Conservation (phyloP, 2,888 invertebrate species). For the Steinernema carpocapsae region DNA sequence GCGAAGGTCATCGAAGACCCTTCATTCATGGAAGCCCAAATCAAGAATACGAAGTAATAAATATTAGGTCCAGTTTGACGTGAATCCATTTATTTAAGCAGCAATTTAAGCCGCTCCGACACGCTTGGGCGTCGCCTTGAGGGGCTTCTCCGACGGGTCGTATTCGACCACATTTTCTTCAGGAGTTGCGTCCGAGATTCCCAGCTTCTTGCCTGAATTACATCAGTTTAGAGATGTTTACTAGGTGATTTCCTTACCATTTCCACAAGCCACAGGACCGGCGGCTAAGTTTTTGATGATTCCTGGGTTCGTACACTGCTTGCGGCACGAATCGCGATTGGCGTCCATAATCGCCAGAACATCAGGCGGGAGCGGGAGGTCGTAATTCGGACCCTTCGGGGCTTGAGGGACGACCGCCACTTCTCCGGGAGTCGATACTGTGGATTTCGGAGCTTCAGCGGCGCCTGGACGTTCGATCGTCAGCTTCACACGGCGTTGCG, state of each 20-base stretch:
- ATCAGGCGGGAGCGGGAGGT: conserved; percentile 48
- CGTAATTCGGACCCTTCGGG: conserved; percentile 45
- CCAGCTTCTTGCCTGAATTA: conserved; percentile 16
- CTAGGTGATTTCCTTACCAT: neutral
- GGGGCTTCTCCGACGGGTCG: conserved; percentile 52
- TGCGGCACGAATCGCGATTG: conserved; percentile 51
- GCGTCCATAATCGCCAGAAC: conserved; percentile 54
- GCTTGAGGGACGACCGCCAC: neutral
- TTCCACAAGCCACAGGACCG: neutral
- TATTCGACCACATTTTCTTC: conserved; percentile 51
- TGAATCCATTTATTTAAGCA: conserved; percentile 34
- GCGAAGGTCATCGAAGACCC: conserved; percentile 58
- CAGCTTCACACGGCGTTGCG: conserved; percentile 49
- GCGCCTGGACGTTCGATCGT: conserved; percentile 47
- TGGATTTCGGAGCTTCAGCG: neutral
- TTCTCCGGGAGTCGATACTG: conserved; percentile 30
- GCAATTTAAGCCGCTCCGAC: conserved; percentile 41
- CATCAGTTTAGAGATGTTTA: conserved; percentile 1
- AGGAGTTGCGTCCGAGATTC: conserved; percentile 31
- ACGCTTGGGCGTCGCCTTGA: conserved; percentile 52
- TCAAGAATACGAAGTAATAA: neutral
- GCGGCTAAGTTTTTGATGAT: conserved; percentile 39
- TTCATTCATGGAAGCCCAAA: neutral
- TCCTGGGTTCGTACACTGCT: conserved; percentile 42
- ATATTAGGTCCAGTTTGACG: too few species aligned